Evolutionary conservation across 2,797 vertebrate species (phyloP).

Genomic region (Myotis daubentonii): DNA sequence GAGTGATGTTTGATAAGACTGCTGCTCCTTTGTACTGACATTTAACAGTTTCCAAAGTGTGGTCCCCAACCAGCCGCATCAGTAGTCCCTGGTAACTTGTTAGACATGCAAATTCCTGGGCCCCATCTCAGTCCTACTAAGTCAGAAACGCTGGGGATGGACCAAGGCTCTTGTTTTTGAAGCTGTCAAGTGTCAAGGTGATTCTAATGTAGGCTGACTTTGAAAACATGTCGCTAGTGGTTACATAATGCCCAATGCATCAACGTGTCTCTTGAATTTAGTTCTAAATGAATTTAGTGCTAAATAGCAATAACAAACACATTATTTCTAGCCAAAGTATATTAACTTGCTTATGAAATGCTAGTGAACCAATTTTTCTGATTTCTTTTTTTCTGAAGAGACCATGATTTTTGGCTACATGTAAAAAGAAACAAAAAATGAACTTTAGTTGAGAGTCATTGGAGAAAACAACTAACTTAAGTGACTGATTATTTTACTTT

Average conservation of each 20-base stretch:
- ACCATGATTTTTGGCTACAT: not conserved
- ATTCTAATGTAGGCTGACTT: not conserved
- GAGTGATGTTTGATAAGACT: not conserved
- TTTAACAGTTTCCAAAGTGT: not conserved
- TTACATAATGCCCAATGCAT: not conserved
- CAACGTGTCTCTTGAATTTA: not conserved
- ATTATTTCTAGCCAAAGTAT: not conserved
- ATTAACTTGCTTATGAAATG: not conserved
- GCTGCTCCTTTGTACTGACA: not conserved
- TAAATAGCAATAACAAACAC: not conserved
- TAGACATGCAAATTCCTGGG: not conserved
- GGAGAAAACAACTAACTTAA: not conserved
- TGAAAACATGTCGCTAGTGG: not conserved
- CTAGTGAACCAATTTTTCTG: not conserved
- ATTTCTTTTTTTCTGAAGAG: not conserved
- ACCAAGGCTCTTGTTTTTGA: not conserved
- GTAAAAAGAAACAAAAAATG: not conserved
- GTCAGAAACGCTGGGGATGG: not conserved
- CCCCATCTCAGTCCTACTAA: not conserved
- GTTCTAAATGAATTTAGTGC: not conserved
- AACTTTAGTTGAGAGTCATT: not conserved
- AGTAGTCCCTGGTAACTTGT: not conserved
- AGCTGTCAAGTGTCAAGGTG: not conserved
- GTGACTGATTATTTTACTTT: not conserved
- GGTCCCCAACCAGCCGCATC: not conserved